Base-by-base conservation (phyloP, 2,797 vertebrate species). In the Enteromius unitaeniatus region DNA sequence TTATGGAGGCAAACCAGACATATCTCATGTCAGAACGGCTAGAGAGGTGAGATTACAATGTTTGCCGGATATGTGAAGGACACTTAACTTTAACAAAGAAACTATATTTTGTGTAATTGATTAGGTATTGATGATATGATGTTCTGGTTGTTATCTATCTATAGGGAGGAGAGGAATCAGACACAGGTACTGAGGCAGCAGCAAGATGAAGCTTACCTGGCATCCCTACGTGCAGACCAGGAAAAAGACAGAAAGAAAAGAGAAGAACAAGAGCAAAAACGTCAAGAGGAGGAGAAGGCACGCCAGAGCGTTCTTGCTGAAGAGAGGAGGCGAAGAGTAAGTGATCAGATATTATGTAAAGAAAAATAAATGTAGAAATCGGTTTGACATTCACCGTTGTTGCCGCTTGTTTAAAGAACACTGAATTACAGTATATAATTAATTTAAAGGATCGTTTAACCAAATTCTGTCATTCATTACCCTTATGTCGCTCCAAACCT, bases 1-100 rank as follows among this genome's bases (percentile, higher is more conserved):
- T 99, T 92, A 99, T 99, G 95, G 97, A 99, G 78, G 97, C 97
- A 92, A 99, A 99, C 91, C 97, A 99, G 93, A 97, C 97, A 0
- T 97, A 98, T 91, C 92, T 99, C 92, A 96, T 97, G 91, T 99
- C 98, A 0, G 98, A 99, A 90, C 96, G 97, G 79, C 92, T 99
- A 49, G 98, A 99, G 91, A 95, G 98, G 98, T 99, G 94, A 13
- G 82, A 75, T 31, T 78, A 62, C n/a, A 3, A 5, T 2, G 60
- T 69, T 53, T 6, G 49, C 23, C 10, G 10, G 42, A 11, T 42
- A 42, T 42, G 42, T 42, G 42, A 42, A 42, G 42, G 42, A 42
- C 42, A 42, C 10, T 23, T 26, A 70, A 23, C 13, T 8, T 19
- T 17, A 15, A 37, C 23, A 64, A 64, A 31, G 14, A 34, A 64